A percentile compares a stretch with the other conserved stretches of the same genome.
Evolutionary conservation across 1,140 invertebrate genomes (phyloP).

Genomic region (Drosophila athabasca): DNA sequence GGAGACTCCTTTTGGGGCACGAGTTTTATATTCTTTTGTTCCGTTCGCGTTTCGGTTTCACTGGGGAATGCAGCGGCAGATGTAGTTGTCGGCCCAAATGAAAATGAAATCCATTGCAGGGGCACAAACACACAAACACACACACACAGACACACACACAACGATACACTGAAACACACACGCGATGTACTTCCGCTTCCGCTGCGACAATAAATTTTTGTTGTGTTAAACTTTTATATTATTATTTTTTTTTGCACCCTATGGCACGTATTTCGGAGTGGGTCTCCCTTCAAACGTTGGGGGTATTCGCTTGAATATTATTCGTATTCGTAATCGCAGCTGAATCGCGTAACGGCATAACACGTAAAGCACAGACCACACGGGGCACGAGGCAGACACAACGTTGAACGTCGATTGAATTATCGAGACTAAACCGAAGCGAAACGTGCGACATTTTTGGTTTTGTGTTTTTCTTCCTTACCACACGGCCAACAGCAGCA

Average conservation of each 20-base stretch:
- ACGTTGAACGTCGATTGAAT: conserved; percentile 78
- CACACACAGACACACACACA: conserved; percentile 33
- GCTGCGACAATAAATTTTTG: conserved; percentile 11
- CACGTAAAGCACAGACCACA: conserved; percentile 14
- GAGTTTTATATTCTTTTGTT: conserved; percentile 8
- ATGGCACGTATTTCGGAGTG: too few species aligned
- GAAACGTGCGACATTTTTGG: conserved; percentile 80
- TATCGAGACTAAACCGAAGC: conserved; percentile 79
- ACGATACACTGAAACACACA: conserved; percentile 17
- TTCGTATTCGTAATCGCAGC: conserved; percentile 1
- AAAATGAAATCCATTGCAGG: conserved; percentile 30
- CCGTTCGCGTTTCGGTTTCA: conserved; percentile 2
- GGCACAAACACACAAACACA: conserved; percentile 6
- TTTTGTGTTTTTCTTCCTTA: conserved; percentile 69
- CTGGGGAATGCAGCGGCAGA: too few species aligned
- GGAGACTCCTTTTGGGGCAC: not conserved
- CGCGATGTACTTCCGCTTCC: conserved; percentile 52
- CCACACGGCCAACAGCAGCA: conserved; percentile 51
- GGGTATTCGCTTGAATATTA: too few species aligned
- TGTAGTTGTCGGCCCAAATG: conserved; percentile 5
- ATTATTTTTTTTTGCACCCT: too few species aligned
- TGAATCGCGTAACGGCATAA: conserved; percentile 19
- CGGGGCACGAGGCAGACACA: conserved; percentile 21
- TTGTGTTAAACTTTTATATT: too few species aligned
- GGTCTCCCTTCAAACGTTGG: too few species aligned